Conservation (phyloP, 1,140 invertebrate species). For the Drosophila grimshawi region DNA sequence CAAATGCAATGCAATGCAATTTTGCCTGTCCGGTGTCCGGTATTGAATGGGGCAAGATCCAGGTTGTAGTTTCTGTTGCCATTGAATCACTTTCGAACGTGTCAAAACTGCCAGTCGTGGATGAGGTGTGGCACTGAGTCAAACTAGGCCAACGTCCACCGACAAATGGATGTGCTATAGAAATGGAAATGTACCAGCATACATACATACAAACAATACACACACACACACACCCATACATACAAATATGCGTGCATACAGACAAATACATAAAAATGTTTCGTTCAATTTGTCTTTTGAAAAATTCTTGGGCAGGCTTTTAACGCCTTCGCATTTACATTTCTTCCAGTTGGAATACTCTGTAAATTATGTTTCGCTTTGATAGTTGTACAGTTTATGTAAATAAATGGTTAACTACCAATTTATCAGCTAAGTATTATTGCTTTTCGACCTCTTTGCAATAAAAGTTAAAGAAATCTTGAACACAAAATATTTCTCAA, state of each 20-base stretch:
- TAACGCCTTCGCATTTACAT: conserved; percentile 6
- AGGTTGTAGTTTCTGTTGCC: conserved; percentile 25
- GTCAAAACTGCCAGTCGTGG: conserved; percentile 34
- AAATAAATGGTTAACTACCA: too few relatives aligned
- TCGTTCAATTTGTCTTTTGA: not conserved
- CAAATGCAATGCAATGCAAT: conserved; percentile 32
- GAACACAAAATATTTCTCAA: too few relatives aligned
- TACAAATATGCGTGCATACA: conserved; percentile 13
- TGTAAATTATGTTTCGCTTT: not conserved
- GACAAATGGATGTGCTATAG: conserved; percentile 51
- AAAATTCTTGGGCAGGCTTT: conserved; percentile 22
- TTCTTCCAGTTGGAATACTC: conserved; percentile 12
- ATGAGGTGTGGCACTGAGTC: conserved; percentile 20
- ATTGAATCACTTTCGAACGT: conserved; percentile 59
- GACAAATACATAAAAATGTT: conserved; percentile 8
- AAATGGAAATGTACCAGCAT: conserved; percentile 42
- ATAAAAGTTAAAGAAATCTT: too few relatives aligned
- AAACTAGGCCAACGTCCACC: conserved; percentile 65
- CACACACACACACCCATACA: not conserved
- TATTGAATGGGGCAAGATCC: conserved; percentile 3
- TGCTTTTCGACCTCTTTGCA: too few relatives aligned
- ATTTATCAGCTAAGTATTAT: too few relatives aligned
- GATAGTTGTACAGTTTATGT: too few relatives aligned
- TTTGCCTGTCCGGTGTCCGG: conserved; percentile 7
- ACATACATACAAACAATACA: conserved; percentile 15